These are phyloP conservation scores for Ernsta delagoae DNA, from an alignment of 2,888 invertebrate species.

Conservation along the genomic window DNA sequence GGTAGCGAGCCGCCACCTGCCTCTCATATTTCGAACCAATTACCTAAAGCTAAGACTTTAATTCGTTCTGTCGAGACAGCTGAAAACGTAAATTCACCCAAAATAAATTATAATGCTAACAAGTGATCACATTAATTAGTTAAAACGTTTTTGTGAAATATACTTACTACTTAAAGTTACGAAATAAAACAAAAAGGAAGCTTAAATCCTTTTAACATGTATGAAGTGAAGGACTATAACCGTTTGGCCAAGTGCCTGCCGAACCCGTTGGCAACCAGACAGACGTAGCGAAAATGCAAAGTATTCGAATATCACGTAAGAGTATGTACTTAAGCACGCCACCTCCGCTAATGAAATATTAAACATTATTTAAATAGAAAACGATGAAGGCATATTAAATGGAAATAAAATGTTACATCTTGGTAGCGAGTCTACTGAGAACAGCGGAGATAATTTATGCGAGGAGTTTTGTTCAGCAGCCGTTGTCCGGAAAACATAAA, in stretches of 20 bases:
- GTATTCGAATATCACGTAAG: constrained; percentile 17
- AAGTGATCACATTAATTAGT: no score
- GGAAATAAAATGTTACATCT: constrained; percentile 27
- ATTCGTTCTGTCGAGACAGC: constrained; percentile 48
- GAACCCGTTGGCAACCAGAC: constrained; percentile 24
- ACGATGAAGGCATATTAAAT: neutral
- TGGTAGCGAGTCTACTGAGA: constrained; percentile 7
- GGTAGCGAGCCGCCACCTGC: constrained; percentile 51
- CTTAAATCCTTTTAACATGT: constrained; percentile 1
- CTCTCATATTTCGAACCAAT: constrained; percentile 56
- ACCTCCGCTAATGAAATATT: constrained; percentile 13
- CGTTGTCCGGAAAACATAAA: constrained; percentile 71
- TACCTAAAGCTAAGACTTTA: constrained; percentile 48
- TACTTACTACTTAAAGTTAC: neutral
- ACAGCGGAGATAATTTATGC: constrained; percentile 43
- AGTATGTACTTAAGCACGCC: neutral
- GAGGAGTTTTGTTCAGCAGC: constrained; percentile 52
- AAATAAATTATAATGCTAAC: constrained; percentile 46
- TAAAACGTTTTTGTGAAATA: constrained; percentile 7
- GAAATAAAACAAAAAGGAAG: neutral
- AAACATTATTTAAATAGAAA: constrained; percentile 1
- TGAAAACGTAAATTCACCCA: constrained; percentile 46
- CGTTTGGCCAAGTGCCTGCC: constrained; percentile 34
- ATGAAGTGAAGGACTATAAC: constrained; percentile 24
- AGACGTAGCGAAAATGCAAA: constrained; percentile 3